phyloP scores from a whole-genome alignment of 2,113 vertebrate genomes.

The Campylomormyrus numenius region DNA sequence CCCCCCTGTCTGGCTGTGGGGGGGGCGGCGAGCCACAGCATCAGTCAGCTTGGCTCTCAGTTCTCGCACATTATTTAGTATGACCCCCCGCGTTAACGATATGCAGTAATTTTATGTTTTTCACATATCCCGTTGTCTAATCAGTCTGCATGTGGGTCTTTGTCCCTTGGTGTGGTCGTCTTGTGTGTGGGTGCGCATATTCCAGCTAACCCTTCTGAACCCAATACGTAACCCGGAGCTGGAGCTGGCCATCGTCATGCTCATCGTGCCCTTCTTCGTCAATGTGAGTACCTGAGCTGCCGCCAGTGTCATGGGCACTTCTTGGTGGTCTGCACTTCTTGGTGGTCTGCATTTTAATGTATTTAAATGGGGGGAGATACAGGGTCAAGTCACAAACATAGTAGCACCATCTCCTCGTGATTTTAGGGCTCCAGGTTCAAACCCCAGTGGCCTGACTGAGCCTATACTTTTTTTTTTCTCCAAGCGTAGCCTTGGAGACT shows the following conservation, averaged over 20 bases:
- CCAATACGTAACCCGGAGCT: slow-evolving; percentile 71
- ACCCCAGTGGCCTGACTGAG: not conserved
- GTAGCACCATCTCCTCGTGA: not conserved
- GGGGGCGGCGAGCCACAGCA: not conserved
- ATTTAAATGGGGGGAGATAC: not conserved
- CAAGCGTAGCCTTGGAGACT: not conserved
- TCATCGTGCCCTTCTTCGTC: slow-evolving; percentile 78
- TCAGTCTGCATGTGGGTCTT: slow-evolving; percentile 7
- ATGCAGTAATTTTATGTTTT: not conserved
- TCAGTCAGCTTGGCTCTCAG: not conserved
- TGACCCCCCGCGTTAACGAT: not conserved
- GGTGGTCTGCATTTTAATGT: not conserved
- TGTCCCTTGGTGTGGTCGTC: not conserved
- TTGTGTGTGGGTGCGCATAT: not conserved
- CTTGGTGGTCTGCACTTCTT: not conserved
- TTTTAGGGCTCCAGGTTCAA: not conserved
- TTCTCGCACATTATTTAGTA: not conserved
- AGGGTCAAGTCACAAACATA: not conserved
- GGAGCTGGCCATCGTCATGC: slow-evolving; percentile 77
- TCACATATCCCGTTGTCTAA: not conserved
- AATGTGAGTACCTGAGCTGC: slow-evolving; percentile 59
- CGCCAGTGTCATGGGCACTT: not conserved
- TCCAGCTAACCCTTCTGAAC: slow-evolving; percentile 68
- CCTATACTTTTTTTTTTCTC: not conserved
- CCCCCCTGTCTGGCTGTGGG: not conserved